Conservation (phyloP, 2,113 vertebrate species). For the Corvus cornix region DNA sequence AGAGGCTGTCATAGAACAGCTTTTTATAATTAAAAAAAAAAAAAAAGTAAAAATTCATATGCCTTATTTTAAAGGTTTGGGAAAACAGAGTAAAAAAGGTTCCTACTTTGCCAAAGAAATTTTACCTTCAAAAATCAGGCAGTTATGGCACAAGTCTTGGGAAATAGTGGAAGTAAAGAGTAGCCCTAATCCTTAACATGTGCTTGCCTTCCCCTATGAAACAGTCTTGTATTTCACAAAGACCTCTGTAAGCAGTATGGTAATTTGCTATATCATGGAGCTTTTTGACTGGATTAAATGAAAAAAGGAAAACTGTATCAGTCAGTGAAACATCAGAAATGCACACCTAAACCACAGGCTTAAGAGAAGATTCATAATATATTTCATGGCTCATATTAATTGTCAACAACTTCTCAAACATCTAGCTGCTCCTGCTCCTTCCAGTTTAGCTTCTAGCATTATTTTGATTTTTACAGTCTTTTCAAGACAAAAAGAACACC, state of each 20-base stretch:
- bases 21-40: neutral
- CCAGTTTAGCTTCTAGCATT: neutral
- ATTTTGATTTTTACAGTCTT: neutral
- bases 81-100: neutral
- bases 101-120: neutral
- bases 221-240: slow-evolving; percentile 25
- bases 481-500: neutral
- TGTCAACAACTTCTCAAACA: neutral
- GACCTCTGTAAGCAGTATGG: neutral
- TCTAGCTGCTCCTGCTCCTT: neutral
- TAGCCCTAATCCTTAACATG: slow-evolving; percentile 13
- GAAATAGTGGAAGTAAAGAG: neutral
- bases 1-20: neutral
- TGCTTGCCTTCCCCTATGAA: slow-evolving; percentile 1
- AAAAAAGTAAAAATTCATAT: neutral
- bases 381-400: neutral
- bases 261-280: neutral
- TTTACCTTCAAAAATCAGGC: neutral
- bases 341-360: neutral
- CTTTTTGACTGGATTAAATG: slow-evolving; percentile 22
- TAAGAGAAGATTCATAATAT: neutral
- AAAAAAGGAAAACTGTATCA: neutral
- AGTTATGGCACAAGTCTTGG: neutral
- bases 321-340: neutral
- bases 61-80: neutral